These are phyloP conservation scores for Gymnorhina tibicen DNA, from an alignment of 2,113 vertebrate genomes.

Conservation along the genomic window DNA sequence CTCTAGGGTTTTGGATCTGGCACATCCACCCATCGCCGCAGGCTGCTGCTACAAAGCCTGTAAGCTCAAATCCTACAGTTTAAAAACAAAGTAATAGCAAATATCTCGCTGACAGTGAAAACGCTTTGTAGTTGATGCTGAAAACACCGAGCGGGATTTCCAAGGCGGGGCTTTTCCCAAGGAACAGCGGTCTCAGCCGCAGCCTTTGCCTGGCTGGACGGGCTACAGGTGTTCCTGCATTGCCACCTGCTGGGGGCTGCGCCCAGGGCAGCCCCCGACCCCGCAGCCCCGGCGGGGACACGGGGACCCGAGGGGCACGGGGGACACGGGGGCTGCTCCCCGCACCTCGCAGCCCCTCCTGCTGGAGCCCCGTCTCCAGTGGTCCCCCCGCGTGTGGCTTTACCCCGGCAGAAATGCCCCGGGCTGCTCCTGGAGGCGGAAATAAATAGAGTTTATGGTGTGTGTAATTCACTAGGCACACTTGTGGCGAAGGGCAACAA, in stretches of 20 bases:
- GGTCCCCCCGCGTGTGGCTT: fast-evolving
- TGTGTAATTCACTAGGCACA: fast-evolving
- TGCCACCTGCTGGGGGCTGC: slow-evolving; percentile 48
- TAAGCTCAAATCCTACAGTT: neutral
- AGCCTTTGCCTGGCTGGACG: fast-evolving
- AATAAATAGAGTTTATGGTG: neutral
- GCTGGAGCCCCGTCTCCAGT: neutral
- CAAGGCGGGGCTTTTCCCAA: neutral
- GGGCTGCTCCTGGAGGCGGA: fast-evolving
- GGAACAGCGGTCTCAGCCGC: neutral
- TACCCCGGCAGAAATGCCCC: fast-evolving
- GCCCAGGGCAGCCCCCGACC: neutral
- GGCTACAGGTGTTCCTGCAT: slow-evolving; percentile 5
- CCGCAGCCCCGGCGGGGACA: neutral
- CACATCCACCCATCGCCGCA: neutral
- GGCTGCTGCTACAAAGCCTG: neutral
- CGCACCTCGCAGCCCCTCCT: neutral
- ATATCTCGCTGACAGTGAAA: fast-evolving
- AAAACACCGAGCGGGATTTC: fast-evolving
- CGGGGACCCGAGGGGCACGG: neutral
- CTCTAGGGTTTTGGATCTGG: neutral
- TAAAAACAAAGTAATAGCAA: fast-evolving
- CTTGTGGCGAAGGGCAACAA: neutral
- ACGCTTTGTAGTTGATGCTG: fast-evolving
- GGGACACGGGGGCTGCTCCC: neutral